Evolutionary conservation across 2,113 vertebrate genomes (phyloP).

Genomic region (Ptychochromis oligacanthus): DNA sequence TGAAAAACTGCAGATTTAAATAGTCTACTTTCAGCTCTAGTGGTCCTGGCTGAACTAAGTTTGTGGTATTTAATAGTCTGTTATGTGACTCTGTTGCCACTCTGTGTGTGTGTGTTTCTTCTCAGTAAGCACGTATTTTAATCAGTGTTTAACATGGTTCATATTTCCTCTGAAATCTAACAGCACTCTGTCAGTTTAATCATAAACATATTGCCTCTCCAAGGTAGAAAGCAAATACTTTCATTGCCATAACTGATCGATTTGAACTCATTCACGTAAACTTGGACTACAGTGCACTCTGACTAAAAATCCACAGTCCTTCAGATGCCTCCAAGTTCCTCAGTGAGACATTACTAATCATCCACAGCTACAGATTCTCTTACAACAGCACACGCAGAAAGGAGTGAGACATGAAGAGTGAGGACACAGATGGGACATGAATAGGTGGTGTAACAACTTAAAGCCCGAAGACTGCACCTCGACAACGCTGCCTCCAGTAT

Average conservation of each 20-base stretch:
- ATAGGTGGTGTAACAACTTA: not conserved
- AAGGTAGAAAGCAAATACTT: not conserved
- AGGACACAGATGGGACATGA: not conserved
- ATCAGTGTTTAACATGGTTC: not conserved
- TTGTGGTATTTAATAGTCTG: not conserved
- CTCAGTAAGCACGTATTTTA: not conserved
- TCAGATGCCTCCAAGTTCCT: not conserved
- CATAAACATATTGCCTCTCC: not conserved
- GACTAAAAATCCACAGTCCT: not conserved
- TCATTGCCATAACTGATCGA: not conserved
- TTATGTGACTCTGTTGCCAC: no score
- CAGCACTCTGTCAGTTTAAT: not conserved
- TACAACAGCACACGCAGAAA: not conserved
- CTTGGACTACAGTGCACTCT: not conserved
- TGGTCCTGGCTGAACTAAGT: not conserved
- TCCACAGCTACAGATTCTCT: not conserved
- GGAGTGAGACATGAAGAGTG: not conserved
- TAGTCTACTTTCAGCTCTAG: no score
- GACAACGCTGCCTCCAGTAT: not conserved
- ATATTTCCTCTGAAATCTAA: constrained; percentile 1
- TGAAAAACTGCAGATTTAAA: not conserved
- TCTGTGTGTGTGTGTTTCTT: not conserved
- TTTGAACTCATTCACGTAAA: not conserved
- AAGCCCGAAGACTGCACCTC: not conserved
- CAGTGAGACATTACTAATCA: not conserved